Percentiles rank a stretch among this genome's conserved stretches.
These are phyloP conservation scores for Brachyopa scutellaris DNA, from an alignment of 2,888 invertebrate species.

Conservation along the genomic window DNA sequence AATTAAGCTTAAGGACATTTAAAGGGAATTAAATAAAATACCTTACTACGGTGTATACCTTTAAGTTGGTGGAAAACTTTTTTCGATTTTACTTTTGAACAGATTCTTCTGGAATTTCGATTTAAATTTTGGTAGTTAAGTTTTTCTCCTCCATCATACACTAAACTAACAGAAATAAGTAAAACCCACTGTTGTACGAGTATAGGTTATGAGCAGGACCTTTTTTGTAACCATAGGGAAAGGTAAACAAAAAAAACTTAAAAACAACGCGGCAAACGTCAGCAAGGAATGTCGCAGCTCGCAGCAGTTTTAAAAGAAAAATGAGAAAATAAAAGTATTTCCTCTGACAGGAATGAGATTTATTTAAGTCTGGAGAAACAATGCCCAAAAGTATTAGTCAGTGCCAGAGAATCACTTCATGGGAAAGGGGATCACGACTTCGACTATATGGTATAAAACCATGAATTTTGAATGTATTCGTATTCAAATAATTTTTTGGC, in stretches of 20 bases:
- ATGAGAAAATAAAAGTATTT: slow-evolving; percentile 29
- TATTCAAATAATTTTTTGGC: too few relatives aligned
- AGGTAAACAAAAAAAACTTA: slow-evolving; percentile 2
- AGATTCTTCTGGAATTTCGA: background rate
- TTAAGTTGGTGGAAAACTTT: background rate
- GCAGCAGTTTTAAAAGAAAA: slow-evolving; percentile 48
- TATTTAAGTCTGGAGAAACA: background rate
- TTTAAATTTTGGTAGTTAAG: too few relatives aligned
- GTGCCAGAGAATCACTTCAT: too few relatives aligned
- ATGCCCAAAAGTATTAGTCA: slow-evolving; percentile 72
- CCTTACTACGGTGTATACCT: background rate
- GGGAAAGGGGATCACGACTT: too few relatives aligned
- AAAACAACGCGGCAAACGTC: slow-evolving; percentile 40
- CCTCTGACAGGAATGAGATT: slow-evolving; percentile 18
- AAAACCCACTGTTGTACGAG: background rate
- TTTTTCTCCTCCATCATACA: background rate
- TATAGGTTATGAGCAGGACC: background rate
- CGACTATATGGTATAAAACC: too few relatives aligned
- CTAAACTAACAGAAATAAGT: background rate
- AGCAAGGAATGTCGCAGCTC: slow-evolving; percentile 42
- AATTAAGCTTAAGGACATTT: slow-evolving; percentile 21
- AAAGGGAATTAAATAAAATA: background rate
- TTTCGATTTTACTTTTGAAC: background rate
- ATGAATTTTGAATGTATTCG: too few relatives aligned
- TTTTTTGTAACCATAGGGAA: background rate